Evolutionary conservation across 64 coral and sea anemone species (phyloP).

Genomic region (Acropora yongei): DNA sequence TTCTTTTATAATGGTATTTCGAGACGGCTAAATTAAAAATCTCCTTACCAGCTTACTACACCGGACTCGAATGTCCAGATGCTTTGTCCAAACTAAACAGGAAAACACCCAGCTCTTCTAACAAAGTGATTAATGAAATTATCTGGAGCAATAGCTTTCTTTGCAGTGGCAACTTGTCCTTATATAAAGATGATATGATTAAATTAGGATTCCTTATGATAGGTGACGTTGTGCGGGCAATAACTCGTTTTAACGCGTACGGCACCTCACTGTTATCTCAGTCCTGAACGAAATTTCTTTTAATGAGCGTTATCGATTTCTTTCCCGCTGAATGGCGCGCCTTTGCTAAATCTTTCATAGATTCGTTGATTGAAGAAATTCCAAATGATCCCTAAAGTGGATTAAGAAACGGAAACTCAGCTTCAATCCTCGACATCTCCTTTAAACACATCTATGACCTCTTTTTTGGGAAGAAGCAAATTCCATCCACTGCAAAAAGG

Average conservation of each 20-base stretch:
- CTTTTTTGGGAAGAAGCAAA: not conserved
- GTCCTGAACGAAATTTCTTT: not conserved
- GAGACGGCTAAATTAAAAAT: not conserved
- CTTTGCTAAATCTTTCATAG: not conserved
- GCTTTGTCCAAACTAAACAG: conserved; percentile 9
- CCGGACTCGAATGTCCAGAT: not conserved
- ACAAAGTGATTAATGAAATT: no score
- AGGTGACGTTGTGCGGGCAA: not conserved
- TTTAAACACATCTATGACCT: not conserved
- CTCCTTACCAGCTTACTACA: conserved; percentile 10
- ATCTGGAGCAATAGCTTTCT: no score
- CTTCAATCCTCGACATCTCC: not conserved
- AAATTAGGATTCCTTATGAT: not conserved
- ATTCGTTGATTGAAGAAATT: not conserved
- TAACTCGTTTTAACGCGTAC: no score
- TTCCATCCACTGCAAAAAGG: not conserved
- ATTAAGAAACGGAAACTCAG: not conserved
- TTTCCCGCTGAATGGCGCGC: not conserved
- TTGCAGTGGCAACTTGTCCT: not conserved
- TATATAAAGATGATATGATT: not conserved
- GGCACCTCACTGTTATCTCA: no score
- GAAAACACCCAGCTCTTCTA: no score
- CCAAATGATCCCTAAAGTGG: not conserved
- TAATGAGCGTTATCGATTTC: not conserved
- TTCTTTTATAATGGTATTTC: not conserved